Evolutionary conservation across 2,797 vertebrate genomes (phyloP).

Genomic region (Anguilla megastoma): DNA sequence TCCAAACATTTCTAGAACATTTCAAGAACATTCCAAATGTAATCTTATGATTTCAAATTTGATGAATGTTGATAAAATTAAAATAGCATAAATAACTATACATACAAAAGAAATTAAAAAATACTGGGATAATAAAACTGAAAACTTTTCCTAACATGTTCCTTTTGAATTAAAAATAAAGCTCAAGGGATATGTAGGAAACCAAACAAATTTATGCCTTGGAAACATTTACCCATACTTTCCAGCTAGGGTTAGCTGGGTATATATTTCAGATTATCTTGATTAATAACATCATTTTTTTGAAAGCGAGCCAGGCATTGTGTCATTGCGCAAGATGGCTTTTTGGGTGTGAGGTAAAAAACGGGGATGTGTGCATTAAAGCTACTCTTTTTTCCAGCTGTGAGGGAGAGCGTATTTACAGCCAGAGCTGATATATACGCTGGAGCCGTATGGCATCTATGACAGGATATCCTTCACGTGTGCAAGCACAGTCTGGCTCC

Average conservation of each 20-base stretch:
- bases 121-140: background rate
- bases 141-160: background rate
- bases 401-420: background rate
- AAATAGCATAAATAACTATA: background rate
- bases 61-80: too few species aligned
- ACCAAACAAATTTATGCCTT: background rate
- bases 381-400: background rate
- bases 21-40: background rate
- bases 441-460: background rate
- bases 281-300: background rate
- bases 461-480: slow-evolving; percentile 30
- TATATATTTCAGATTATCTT: background rate
- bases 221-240: background rate
- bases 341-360: slow-evolving; percentile 3
- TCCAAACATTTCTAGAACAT: background rate
- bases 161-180: background rate
- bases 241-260: background rate
- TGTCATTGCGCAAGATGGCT: background rate
- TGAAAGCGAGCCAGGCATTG: background rate
- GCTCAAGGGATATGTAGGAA: background rate
- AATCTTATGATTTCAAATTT: background rate
- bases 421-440: background rate
- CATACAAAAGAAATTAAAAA: background rate
- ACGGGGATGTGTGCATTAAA: background rate
- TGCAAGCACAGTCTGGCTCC: slow-evolving; percentile 17